Percentiles rank a stretch among this genome's conserved stretches.
These are phyloP conservation scores for Percopsis omiscomaycus DNA, from an alignment of 2,797 vertebrate genomes.

Conservation along the genomic window DNA sequence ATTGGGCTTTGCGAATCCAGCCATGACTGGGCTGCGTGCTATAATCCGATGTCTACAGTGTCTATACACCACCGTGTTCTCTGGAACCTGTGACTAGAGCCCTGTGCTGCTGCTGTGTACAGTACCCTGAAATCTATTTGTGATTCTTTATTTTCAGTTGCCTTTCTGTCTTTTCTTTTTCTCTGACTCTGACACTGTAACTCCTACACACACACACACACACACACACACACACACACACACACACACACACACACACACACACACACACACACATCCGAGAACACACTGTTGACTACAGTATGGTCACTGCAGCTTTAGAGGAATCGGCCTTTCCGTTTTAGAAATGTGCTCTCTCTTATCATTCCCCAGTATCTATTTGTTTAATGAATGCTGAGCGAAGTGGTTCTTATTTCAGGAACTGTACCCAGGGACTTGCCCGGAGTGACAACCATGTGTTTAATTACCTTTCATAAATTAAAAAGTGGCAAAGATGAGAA, in stretches of 20 bases:
- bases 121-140: slow-evolving; percentile 39
- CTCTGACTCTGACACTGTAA: slow-evolving; percentile 12
- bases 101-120: slow-evolving; percentile 9
- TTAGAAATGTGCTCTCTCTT: too few species aligned
- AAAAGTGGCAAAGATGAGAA: too few species aligned
- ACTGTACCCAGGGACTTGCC: too few species aligned
- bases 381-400: too few species aligned
- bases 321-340: too few species aligned
- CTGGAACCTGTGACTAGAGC: slow-evolving; percentile 37
- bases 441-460: too few species aligned
- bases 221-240: slow-evolving; percentile 7
- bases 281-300: too few species aligned
- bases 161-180: slow-evolving; percentile 8
- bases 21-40: slow-evolving; percentile 36
- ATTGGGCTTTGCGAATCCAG: slow-evolving; percentile 48
- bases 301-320: too few species aligned
- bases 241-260: slow-evolving; percentile 1
- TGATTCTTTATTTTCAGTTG: slow-evolving; percentile 5
- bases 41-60: slow-evolving; percentile 30
- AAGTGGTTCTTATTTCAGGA: too few species aligned
- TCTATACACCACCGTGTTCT: slow-evolving; percentile 54
- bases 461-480: too few species aligned
- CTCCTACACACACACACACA: slow-evolving; percentile 14
- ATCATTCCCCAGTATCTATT: too few species aligned
- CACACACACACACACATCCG: neutral